Base-by-base conservation (phyloP, 2,113 vertebrate species). In the Pachypanchax playfairii region DNA sequence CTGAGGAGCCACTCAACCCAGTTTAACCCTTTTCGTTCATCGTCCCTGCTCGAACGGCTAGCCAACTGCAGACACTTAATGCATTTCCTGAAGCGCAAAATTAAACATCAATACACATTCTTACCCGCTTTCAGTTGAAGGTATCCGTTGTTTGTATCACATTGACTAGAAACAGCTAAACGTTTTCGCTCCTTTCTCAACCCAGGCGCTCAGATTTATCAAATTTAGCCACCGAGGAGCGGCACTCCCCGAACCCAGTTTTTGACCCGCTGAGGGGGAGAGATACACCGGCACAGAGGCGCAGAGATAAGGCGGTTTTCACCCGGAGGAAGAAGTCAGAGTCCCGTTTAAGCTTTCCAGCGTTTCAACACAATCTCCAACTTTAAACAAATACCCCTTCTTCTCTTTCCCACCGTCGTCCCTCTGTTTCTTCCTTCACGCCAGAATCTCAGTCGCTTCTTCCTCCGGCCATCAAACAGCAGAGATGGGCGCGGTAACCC, bases 401-500 rank as follows among this genome's bases (percentile, higher is more conserved):
- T 84, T 44, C 76, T 80, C 82, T 67, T 75, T 86, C 89, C 88
- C 83, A 64, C 85, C 80, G 86, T 80, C 83, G 84, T 83, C 84
- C 84, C 80, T 79, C 77, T 81, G 80, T 84, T 78, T 77, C 81
- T 87, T 80, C 84, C 84, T 83, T 88, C 88, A 82, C 82, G 66
- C 87, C 85, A 77, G 82, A 80, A 72, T 82, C 84, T 92, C 90
- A 91, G 69, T 84, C 79, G 82, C 89, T 80, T 91, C 91, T 88
- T 91, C 89, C 90, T 91, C 79, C 90, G 88, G 91, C 91, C 92
- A 91, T 93, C 89, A 91, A 90, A 91, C 91, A 90, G 91, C 89
- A 90, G 88, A 92, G 91, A 93, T 93, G 92, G 92, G 92, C 91
- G 92, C 92, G 91, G 91, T 92, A 92, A 91, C 92, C 92, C 91